A percentile compares a stretch with the other conserved stretches of the same genome.
phyloP scores from a whole-genome alignment of 1,140 invertebrate genomes.

The Coenobita brevimanus region DNA sequence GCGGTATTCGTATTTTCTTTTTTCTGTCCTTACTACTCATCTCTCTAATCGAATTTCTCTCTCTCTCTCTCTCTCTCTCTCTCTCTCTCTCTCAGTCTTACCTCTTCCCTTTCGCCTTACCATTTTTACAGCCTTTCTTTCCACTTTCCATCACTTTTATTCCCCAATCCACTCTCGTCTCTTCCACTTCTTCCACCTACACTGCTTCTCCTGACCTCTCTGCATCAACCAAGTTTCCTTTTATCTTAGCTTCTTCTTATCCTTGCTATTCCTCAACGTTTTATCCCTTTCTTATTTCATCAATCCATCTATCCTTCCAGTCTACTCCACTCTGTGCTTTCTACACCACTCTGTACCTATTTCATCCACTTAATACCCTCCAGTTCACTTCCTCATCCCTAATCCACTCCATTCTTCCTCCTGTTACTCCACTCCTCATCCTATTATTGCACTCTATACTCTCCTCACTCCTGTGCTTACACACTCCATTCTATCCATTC shows the following conservation, averaged over 20 bases:
- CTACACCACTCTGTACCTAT: background rate
- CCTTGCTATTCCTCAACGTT: too few species aligned
- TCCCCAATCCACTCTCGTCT: background rate
- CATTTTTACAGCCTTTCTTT: background rate
- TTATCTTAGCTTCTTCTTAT: too few species aligned
- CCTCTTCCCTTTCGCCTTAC: background rate
- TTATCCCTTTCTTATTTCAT: too few species aligned
- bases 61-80: slow-evolving; percentile 23
- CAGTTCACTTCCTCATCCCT: background rate
- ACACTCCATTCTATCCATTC: too few species aligned
- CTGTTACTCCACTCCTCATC: background rate
- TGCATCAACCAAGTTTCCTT: too few species aligned
- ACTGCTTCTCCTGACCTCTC: slow-evolving; percentile 7
- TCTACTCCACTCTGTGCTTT: background rate
- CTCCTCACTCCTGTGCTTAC: too few species aligned
- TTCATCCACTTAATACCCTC: background rate
- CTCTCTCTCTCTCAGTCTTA: slow-evolving; percentile 7
- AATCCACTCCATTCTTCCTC: too few species aligned
- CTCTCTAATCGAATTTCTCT: background rate
- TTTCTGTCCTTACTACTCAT: background rate
- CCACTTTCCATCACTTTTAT: background rate
- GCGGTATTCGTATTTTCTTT: background rate
- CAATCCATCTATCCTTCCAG: background rate
- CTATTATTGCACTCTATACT: background rate
- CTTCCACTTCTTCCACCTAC: background rate